Base-by-base conservation (phyloP, 2,888 invertebrate genomes). In the Merodon equestris region DNA sequence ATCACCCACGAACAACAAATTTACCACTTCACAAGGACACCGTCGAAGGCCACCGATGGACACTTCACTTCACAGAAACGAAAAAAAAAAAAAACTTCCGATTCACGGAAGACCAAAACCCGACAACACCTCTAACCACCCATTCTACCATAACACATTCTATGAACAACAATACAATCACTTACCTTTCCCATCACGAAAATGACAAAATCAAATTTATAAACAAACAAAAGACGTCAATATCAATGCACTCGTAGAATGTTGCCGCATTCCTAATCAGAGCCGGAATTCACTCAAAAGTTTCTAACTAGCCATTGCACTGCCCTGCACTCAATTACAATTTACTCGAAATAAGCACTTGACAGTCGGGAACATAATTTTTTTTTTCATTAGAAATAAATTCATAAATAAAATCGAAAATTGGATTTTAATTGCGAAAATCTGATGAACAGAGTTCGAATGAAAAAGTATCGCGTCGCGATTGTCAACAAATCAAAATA, bases 401-500 rank as follows among this genome's bases (percentile, higher is more conserved):
- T 40, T 64, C 15, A 36, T 45, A 34, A 58, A 57, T 45, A 34
- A 63, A 38, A 38, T 44, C 38, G 56, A 60, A 76, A 63, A 79
- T 27, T 27, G 27, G 27, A 27, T 27, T 27, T 27, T 27, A 27
- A 27, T 7, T 4, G 27, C 27, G 7, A 27, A 27, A 27, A 27
- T 7, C 3, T 27, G 27, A 27, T 7, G 27, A 27, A 27, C 27
- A 27, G 7, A 4, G 27, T 27, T 27, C 27, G 27, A 7, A 27
- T 2, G 27, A 27, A 27, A 27, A 27, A 27, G 27, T 27, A 27
- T 27, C 79, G 79, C 73, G 74, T 70, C 79, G 67, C 63, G 77
- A 73, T 68, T 79, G 74, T 79, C 79, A 79, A 79, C 79, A 79
- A 79, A 79, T 74, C 74, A 68, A 77, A 77, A 76, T 77, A 77